A percentile compares a stretch with the other conserved stretches of the same genome.
These are phyloP conservation scores for Cichladusa arquata DNA, from an alignment of 2,113 vertebrate genomes.

Conservation along the genomic window DNA sequence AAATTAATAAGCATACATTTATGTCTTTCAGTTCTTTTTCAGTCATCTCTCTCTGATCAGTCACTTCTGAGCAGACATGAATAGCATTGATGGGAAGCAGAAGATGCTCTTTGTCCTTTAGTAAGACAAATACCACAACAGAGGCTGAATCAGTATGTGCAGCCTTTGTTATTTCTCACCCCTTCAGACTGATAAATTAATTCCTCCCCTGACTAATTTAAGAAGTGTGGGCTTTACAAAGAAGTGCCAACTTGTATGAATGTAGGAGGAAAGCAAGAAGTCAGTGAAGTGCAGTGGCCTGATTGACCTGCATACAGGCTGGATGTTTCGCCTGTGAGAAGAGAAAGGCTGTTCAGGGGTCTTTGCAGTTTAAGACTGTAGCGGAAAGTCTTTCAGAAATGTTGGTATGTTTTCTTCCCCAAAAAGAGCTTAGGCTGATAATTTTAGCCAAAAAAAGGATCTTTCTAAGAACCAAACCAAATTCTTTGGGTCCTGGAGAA, in stretches of 20 bases:
- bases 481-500: background rate
- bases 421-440: background rate
- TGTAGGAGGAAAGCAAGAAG: slow-evolving; percentile 63
- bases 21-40: background rate
- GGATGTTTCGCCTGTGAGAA: background rate
- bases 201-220: slow-evolving; percentile 40
- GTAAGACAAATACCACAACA: background rate
- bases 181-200: background rate
- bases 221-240: background rate
- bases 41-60: background rate
- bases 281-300: slow-evolving; percentile 9
- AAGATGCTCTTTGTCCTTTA: background rate
- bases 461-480: background rate
- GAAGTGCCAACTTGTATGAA: background rate
- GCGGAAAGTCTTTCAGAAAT: slow-evolving; percentile 14
- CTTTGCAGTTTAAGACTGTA: background rate
- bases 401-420: background rate
- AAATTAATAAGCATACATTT: background rate
- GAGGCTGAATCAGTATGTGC: background rate
- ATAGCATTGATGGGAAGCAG: background rate
- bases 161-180: slow-evolving; percentile 32
- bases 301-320: rapidly evolving
- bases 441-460: background rate
- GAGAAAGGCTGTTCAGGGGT: background rate
- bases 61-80: slow-evolving; percentile 9